Conservation (phyloP, 2,797 vertebrate genomes). For the Sardinella longiceps region DNA sequence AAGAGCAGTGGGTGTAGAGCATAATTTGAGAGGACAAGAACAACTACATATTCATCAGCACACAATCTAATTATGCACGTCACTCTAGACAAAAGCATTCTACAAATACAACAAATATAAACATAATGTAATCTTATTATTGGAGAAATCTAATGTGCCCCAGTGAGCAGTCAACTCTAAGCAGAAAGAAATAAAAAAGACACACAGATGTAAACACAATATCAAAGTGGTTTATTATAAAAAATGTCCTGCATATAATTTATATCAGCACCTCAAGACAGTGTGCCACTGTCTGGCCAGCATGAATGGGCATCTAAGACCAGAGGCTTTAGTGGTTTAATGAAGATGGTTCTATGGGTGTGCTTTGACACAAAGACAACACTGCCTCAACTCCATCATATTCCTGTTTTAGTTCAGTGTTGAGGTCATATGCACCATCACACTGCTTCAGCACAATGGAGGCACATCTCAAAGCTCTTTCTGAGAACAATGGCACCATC, state of each 20-base stretch:
- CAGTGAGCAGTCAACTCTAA: neutral
- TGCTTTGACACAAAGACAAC: too few species aligned
- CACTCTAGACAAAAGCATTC: too few species aligned
- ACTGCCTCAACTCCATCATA: too few species aligned
- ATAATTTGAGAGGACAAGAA: neutral
- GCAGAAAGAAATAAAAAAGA: neutral
- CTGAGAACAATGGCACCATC: neutral
- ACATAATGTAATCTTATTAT: neutral
- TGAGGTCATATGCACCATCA: too few species aligned
- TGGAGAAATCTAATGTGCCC: neutral
- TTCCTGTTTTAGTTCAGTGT: too few species aligned
- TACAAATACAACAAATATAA: too few species aligned
- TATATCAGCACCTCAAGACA: neutral
- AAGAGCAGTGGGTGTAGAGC: neutral
- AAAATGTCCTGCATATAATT: neutral
- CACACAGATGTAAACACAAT: neutral
- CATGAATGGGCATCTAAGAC: neutral
- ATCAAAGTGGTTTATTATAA: neutral
- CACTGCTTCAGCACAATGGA: neutral
- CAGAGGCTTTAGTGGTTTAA: neutral
- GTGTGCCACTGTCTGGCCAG: neutral
- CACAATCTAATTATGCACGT: neutral
- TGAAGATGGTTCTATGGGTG: too few species aligned
- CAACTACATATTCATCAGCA: neutral
- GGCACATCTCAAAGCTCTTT: neutral